These are phyloP conservation scores for Mesoclemmys tuberculata DNA, from an alignment of 2,113 vertebrate species.

Conservation along the genomic window DNA sequence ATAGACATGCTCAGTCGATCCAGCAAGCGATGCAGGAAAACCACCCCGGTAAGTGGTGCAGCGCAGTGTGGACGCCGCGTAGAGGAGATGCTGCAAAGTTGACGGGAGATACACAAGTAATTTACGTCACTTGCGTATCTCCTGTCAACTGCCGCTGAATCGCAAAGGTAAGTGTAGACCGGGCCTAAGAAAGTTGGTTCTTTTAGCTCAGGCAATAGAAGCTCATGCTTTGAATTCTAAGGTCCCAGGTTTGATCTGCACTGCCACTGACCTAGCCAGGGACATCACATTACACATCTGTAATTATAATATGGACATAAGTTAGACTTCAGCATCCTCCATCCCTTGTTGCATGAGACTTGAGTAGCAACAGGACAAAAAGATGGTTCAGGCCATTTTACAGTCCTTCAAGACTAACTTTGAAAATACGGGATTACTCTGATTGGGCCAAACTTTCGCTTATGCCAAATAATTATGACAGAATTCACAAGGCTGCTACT, in stretches of 20 bases:
- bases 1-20: too few relatives aligned
- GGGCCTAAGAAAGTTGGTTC: neutral
- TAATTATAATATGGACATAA: neutral
- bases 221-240: neutral
- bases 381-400: neutral
- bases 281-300: neutral
- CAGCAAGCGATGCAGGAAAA: too few relatives aligned
- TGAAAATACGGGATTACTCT: rapidly evolving
- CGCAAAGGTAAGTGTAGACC: too few relatives aligned
- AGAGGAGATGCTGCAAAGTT: too few relatives aligned
- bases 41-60: too few relatives aligned
- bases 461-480: neutral
- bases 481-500: neutral
- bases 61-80: too few relatives aligned
- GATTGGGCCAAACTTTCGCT: neutral
- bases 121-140: too few relatives aligned
- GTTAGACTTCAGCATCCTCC: neutral
- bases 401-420: neutral
- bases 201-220: neutral
- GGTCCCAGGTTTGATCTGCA: neutral
- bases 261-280: neutral
- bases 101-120: too few relatives aligned
- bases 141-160: too few relatives aligned
- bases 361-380: neutral
- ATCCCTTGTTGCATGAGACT: neutral